phyloP scores from a whole-genome alignment of 2,797 vertebrate genomes.

The Danio kyathit region DNA sequence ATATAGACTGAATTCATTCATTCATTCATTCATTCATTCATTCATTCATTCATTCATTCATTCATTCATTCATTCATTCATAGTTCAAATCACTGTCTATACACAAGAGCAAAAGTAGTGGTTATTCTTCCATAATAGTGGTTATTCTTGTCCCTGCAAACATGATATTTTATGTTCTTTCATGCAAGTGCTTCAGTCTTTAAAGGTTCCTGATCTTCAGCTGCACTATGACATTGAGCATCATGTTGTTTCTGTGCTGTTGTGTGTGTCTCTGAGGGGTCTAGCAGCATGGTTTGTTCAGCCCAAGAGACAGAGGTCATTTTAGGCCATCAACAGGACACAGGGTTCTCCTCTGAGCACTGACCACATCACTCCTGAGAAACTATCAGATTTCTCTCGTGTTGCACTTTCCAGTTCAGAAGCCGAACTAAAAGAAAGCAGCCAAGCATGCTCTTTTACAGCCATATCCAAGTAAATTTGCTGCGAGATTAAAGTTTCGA shows the following conservation, averaged over 20 bases:
- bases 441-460: slow-evolving; percentile 71
- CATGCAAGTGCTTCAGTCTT: background rate
- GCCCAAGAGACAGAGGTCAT: slow-evolving; percentile 47
- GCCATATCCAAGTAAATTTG: slow-evolving; percentile 76
- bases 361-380: slow-evolving; percentile 69
- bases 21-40: no score
- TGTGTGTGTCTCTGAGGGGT: slow-evolving; percentile 4
- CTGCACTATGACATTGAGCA: background rate
- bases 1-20: no score
- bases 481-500: slow-evolving; percentile 70
- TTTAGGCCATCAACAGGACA: slow-evolving; percentile 36
- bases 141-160: no score
- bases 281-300: slow-evolving; percentile 29
- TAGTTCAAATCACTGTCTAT: no score
- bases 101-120: no score
- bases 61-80: no score
- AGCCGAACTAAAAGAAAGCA: slow-evolving; percentile 76
- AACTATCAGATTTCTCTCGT: slow-evolving; percentile 70
- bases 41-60: no score
- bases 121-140: no score
- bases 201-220: no score
- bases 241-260: slow-evolving; percentile 9
- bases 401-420: slow-evolving; percentile 73
- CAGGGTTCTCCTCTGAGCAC: slow-evolving; percentile 54
- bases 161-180: no score